A percentile compares a stretch with the other conserved stretches of the same genome.
phyloP scores from a whole-genome alignment of 2,888 invertebrate genomes.

The Helicoverpa assulta region DNA sequence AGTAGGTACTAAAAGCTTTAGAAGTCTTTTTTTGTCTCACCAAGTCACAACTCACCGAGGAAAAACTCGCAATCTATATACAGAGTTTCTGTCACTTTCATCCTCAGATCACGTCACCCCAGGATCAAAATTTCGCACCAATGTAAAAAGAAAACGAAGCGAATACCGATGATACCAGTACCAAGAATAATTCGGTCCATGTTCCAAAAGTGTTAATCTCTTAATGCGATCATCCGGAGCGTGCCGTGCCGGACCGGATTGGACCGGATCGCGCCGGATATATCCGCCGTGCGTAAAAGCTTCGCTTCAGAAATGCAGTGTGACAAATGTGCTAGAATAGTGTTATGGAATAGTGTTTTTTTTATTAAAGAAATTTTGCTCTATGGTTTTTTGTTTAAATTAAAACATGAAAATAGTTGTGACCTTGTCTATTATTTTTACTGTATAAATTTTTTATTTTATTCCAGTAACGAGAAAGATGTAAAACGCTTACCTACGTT shows the following conservation, averaged over 20 bases:
- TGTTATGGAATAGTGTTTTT: background rate
- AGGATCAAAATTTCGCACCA: background rate
- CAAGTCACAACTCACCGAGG: no score
- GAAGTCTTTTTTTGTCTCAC: no score
- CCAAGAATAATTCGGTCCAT: slow-evolving; percentile 17
- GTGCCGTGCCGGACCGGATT: slow-evolving; percentile 3
- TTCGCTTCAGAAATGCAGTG: slow-evolving; percentile 18
- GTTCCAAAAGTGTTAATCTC: slow-evolving; percentile 44
- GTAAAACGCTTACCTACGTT: no score
- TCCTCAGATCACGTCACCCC: background rate
- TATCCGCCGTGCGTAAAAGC: slow-evolving; percentile 48
- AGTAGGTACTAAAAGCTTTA: no score
- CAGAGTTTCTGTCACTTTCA: background rate
- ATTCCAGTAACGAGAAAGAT: no score
- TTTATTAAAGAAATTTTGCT: background rate
- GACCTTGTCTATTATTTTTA: no score
- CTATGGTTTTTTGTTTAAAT: background rate
- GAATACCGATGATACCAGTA: background rate
- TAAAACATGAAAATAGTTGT: background rate
- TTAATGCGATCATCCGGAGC: slow-evolving; percentile 41
- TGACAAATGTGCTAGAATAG: slow-evolving; percentile 14
- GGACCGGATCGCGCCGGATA: slow-evolving; percentile 31
- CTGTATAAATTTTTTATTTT: no score
- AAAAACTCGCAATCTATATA: no score
- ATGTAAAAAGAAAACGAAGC: background rate